Percentiles rank a stretch among this genome's conserved stretches.
Conservation (phyloP, 2,113 vertebrate genomes). For the Abramis brama region DNA sequence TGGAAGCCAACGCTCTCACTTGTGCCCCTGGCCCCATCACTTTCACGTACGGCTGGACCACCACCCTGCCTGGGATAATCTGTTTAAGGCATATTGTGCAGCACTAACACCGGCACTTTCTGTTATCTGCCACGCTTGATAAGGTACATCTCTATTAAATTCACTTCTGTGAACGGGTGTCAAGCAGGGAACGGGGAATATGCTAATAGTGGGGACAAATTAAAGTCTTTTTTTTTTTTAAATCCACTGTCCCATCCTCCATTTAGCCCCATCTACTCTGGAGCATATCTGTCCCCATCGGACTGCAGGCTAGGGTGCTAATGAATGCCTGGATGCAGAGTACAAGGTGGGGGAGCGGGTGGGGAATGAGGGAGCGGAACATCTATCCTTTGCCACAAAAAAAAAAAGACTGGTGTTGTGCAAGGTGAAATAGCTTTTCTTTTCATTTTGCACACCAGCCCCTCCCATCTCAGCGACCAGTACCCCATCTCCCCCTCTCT, state of each 20-base stretch:
- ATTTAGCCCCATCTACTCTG: slow-evolving; percentile 54
- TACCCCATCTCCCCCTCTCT: slow-evolving; percentile 44
- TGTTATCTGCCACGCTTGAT: slow-evolving; percentile 91
- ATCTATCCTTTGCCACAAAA: slow-evolving; percentile 70
- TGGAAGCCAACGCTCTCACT: not conserved
- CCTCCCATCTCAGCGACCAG: slow-evolving; percentile 60
- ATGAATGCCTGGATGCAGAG: slow-evolving; percentile 53
- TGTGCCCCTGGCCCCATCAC: not conserved
- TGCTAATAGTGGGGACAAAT: slow-evolving; percentile 82
- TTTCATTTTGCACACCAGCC: slow-evolving; percentile 81
- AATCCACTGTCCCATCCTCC: slow-evolving; percentile 63
- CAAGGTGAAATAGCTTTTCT: slow-evolving; percentile 85
- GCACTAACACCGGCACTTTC: slow-evolving; percentile 90
- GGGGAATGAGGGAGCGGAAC: slow-evolving; percentile 66
- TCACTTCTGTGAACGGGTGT: slow-evolving; percentile 86
- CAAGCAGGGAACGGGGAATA: slow-evolving; percentile 83
- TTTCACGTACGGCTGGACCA: slow-evolving; percentile 42
- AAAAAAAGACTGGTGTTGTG: slow-evolving; percentile 73
- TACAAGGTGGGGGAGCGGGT: slow-evolving; percentile 44
- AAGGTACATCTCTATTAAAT: slow-evolving; percentile 99
- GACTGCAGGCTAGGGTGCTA: slow-evolving; percentile 65
- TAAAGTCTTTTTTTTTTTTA: slow-evolving; percentile 62
- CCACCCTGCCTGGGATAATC: slow-evolving; percentile 76
- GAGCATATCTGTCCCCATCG: slow-evolving; percentile 63
- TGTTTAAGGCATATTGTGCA: slow-evolving; percentile 89